phyloP scores from a whole-genome alignment of 1,140 invertebrate genomes.

The Solenopsis fugax region DNA sequence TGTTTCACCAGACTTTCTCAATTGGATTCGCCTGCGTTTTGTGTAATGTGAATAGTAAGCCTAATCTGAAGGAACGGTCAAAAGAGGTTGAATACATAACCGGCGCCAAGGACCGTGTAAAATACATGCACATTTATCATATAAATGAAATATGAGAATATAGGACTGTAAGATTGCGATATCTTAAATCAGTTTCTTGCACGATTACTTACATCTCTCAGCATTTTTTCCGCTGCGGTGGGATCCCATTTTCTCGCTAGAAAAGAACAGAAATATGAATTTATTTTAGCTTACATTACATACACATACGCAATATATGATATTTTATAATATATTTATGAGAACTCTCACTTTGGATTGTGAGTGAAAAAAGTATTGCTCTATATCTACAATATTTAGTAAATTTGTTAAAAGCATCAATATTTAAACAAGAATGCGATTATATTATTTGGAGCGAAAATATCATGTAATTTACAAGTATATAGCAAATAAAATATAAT shows the following conservation, averaged over 20 bases:
- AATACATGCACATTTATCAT: background rate
- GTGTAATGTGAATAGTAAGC: background rate
- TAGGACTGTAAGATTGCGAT: background rate
- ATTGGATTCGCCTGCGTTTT: constrained; percentile 45
- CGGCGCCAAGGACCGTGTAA: background rate
- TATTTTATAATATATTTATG: constrained; percentile 2
- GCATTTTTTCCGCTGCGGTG: constrained; percentile 94
- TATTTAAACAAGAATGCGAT: background rate
- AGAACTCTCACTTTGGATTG: background rate
- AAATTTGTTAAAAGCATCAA: background rate
- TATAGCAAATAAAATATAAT: background rate
- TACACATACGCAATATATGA: background rate
- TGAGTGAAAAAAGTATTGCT: background rate
- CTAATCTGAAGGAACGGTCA: background rate
- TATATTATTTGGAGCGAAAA: background rate
- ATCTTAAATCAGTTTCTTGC: background rate
- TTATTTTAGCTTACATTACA: background rate
- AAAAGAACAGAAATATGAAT: constrained; percentile 78
- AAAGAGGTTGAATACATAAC: background rate
- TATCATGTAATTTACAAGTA: background rate
- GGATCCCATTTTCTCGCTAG: constrained; percentile 94
- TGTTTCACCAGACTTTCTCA: constrained; percentile 61
- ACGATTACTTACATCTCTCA: constrained; percentile 91
- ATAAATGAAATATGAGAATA: background rate
- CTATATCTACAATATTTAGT: background rate